These are phyloP conservation scores for Schizopygopsis pylzovi DNA, from an alignment of 2,797 vertebrate species.

Conservation along the genomic window DNA sequence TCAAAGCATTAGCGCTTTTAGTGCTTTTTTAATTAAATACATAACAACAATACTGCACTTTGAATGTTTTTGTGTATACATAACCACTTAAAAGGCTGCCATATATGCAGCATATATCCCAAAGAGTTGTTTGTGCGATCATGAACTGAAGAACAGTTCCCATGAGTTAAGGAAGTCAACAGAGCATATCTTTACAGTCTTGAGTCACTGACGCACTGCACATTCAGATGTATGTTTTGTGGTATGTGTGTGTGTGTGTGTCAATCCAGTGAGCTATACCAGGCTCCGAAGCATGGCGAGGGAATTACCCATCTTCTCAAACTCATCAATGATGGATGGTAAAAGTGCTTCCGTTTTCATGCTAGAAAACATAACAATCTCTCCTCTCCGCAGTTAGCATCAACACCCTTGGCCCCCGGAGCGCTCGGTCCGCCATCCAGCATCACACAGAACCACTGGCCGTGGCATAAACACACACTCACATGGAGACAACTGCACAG, in stretches of 20 bases:
- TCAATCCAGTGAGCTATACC: slow-evolving; percentile 17
- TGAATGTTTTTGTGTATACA: background rate
- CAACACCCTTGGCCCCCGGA: slow-evolving; percentile 21
- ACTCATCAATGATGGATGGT: slow-evolving; percentile 77
- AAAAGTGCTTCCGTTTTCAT: slow-evolving; percentile 77
- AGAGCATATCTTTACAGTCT: slow-evolving; percentile 5
- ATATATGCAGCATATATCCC: background rate
- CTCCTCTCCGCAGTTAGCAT: slow-evolving; percentile 63
- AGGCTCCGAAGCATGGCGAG: slow-evolving; percentile 39
- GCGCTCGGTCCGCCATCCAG: background rate
- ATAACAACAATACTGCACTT: background rate
- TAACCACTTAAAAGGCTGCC: background rate
- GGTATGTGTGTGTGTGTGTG: background rate
- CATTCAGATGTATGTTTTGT: slow-evolving; percentile 33
- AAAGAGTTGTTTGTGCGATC: background rate
- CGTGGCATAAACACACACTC: background rate
- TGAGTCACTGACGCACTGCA: slow-evolving; percentile 1
- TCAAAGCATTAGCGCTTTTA: background rate
- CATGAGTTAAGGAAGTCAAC: background rate
- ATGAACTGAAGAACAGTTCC: slow-evolving; percentile 1
- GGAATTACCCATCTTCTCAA: slow-evolving; percentile 70
- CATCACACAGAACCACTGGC: slow-evolving; percentile 3
- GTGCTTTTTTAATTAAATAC: background rate
- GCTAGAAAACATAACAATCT: slow-evolving; percentile 74
- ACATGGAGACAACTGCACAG: background rate